Percentiles rank a stretch among this genome's conserved stretches.
Conservation (phyloP, 2,888 invertebrate species). For the Cosmorhoe ocellata region DNA sequence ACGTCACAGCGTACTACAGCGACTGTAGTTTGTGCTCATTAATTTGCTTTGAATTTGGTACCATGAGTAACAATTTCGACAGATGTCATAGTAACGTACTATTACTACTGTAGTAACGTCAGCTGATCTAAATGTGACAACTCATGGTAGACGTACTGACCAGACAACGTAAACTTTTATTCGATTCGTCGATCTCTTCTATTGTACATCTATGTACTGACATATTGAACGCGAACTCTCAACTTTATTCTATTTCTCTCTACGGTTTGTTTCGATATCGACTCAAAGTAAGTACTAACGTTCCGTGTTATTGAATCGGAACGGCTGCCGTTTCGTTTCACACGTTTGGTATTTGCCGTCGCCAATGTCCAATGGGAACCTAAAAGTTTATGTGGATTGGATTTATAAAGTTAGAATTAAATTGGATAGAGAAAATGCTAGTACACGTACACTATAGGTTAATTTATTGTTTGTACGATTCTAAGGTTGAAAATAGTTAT, state of each 20-base stretch:
- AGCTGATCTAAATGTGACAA: too few species aligned
- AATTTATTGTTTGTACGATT: too few species aligned
- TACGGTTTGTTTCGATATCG: conserved; percentile 24
- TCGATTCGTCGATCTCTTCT: too few species aligned
- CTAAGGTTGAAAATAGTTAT: too few species aligned
- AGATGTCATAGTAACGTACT: too few species aligned
- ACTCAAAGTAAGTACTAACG: conserved; percentile 27
- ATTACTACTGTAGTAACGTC: too few species aligned
- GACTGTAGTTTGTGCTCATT: too few species aligned
- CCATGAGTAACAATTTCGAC: too few species aligned
- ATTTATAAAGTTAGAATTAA: conserved; percentile 6
- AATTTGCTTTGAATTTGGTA: too few species aligned
- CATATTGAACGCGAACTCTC: conserved; percentile 4
- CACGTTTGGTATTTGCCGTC: conserved; percentile 15
- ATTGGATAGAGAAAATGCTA: conserved; percentile 10
- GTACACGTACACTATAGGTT: neutral
- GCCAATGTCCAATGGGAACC: conserved; percentile 11
- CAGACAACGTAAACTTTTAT: too few species aligned
- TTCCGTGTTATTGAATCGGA: conserved; percentile 34
- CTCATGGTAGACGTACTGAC: too few species aligned
- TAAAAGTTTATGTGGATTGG: conserved; percentile 15
- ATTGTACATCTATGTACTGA: neutral
- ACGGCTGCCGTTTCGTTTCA: conserved; percentile 17
- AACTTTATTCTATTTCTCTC: conserved; percentile 15
- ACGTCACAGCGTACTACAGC: too few species aligned